phyloP scores from a whole-genome alignment of 2,797 vertebrate genomes.

The Rhyacichthys aspro region DNA sequence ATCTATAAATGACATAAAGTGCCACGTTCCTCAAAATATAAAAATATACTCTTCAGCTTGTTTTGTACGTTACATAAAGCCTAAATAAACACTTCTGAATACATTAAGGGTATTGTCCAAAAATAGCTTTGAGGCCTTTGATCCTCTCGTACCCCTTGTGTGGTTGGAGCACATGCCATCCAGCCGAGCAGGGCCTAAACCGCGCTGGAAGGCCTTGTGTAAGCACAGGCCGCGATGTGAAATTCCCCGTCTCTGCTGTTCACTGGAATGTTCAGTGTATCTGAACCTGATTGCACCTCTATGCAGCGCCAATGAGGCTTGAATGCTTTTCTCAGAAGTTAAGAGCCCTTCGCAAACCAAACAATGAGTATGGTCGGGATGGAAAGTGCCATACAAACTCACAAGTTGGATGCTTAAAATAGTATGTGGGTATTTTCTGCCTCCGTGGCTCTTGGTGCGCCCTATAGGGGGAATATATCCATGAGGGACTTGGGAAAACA shows the following conservation, averaged over 20 bases:
- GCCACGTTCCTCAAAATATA: constrained; percentile 80
- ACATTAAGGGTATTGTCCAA: constrained; percentile 73
- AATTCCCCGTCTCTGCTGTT: constrained; percentile 73
- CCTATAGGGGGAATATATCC: constrained; percentile 17
- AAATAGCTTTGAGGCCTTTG: constrained; percentile 75
- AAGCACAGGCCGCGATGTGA: constrained; percentile 75
- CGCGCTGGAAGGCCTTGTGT: constrained; percentile 74
- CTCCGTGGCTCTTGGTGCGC: constrained; percentile 43
- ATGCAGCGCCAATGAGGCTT: constrained; percentile 60
- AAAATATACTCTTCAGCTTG: constrained; percentile 84
- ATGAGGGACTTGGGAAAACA: constrained; percentile 43
- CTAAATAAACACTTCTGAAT: constrained; percentile 79
- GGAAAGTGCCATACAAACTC: constrained; percentile 51
- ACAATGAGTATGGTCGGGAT: constrained; percentile 50
- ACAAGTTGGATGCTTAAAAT: constrained; percentile 60
- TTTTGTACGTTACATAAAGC: constrained; percentile 76
- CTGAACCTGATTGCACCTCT: constrained; percentile 64
- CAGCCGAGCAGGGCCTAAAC: constrained; percentile 74
- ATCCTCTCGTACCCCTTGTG: constrained; percentile 70
- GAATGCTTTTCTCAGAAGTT: constrained; percentile 54
- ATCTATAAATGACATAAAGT: constrained; percentile 84
- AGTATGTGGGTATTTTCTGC: constrained; percentile 57
- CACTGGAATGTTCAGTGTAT: constrained; percentile 73
- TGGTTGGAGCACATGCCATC: constrained; percentile 76
- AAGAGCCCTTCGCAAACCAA: constrained; percentile 56